Conservation (phyloP, 2,113 vertebrate genomes). For the Clarias gariepinus region DNA sequence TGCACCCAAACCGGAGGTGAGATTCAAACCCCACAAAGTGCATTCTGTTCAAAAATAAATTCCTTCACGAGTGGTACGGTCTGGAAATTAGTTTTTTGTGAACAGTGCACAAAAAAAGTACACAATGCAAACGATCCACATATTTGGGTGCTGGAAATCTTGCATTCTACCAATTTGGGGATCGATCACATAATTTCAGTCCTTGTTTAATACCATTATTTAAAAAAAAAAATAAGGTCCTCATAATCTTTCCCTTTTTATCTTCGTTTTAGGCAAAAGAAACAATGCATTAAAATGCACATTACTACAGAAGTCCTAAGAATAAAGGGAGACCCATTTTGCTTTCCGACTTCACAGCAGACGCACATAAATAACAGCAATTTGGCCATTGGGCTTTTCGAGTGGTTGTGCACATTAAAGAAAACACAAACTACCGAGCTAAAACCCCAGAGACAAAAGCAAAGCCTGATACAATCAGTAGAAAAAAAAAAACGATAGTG, state of each 20-base stretch:
- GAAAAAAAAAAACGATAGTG: background rate
- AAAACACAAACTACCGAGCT: background rate
- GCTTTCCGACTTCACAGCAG: background rate
- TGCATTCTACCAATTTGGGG: background rate
- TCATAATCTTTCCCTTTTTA: background rate
- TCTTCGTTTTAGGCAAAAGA: background rate
- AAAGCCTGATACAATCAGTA: background rate
- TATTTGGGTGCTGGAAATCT: background rate
- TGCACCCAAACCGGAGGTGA: too few species aligned
- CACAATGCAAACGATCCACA: background rate
- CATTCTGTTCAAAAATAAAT: too few species aligned
- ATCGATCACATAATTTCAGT: too few species aligned
- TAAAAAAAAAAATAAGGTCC: background rate
- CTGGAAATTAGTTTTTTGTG: background rate
- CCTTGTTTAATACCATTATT: background rate
- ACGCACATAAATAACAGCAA: constrained; percentile 20
- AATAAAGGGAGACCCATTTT: background rate
- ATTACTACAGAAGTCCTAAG: background rate
- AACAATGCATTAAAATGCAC: constrained; percentile 12
- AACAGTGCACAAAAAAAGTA: background rate
- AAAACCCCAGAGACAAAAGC: background rate
- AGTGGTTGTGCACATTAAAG: constrained; percentile 27
- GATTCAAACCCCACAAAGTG: too few species aligned
- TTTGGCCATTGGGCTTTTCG: constrained; percentile 16
- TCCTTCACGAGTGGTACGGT: background rate